A percentile compares a stretch with the other conserved stretches of the same genome.
Evolutionary conservation across 2,888 invertebrate genomes (phyloP).

Genomic region (Tholera decimalis): DNA sequence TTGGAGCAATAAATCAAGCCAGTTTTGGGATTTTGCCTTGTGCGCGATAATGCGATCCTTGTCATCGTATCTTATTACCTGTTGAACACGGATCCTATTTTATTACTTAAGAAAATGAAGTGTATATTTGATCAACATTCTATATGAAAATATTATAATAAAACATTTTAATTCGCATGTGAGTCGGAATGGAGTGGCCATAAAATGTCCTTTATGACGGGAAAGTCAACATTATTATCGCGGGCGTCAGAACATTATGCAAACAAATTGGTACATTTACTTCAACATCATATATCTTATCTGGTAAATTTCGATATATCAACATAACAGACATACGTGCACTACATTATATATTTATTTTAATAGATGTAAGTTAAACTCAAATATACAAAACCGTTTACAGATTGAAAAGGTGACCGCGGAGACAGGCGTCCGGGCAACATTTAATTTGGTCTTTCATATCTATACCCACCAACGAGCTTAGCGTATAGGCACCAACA

Average conservation of each 20-base stretch:
- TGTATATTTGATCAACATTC: slow-evolving; percentile 47
- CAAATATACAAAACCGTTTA: slow-evolving; percentile 1
- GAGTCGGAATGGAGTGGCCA: slow-evolving; percentile 27
- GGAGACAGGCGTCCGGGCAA: background rate
- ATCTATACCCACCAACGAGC: background rate
- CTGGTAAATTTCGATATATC: slow-evolving; percentile 27
- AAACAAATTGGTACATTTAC: slow-evolving; percentile 34
- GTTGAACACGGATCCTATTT: slow-evolving; percentile 80
- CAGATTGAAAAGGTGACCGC: background rate
- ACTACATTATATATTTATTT: background rate
- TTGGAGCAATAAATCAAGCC: slow-evolving; percentile 81
- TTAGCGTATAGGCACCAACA: background rate
- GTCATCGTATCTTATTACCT: slow-evolving; percentile 84
- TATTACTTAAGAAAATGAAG: slow-evolving; percentile 71
- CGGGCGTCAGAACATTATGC: slow-evolving; percentile 33
- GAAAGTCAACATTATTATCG: slow-evolving; percentile 36
- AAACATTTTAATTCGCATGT: slow-evolving; percentile 26
- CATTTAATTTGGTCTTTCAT: slow-evolving; percentile 1
- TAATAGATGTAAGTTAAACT: background rate
- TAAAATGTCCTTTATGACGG: slow-evolving; percentile 34
- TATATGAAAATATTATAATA: slow-evolving; percentile 44
- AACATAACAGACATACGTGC: slow-evolving; percentile 16
- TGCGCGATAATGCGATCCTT: slow-evolving; percentile 82
- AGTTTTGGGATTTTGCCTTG: slow-evolving; percentile 79
- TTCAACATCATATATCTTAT: slow-evolving; percentile 5